Evolutionary conservation across 2,888 invertebrate species (phyloP), one percentile per base, ranked within the genome.

Genomic region (Agapetus fuscipes): DNA sequence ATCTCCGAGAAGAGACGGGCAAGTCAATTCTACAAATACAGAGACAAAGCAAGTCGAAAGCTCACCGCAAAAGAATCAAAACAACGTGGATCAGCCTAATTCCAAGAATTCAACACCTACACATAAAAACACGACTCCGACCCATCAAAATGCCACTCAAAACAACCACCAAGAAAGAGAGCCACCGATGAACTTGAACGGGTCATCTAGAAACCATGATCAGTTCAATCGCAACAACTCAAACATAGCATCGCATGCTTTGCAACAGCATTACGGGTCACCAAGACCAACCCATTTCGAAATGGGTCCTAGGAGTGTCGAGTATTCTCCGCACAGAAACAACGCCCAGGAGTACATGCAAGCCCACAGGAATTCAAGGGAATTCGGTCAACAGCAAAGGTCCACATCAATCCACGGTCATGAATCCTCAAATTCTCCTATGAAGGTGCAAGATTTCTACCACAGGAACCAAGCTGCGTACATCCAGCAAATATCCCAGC

Each of bases 401-500:
- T 68, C 70, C 0, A 63, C 66, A 0, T 69, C 69, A 1, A 62
- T 69, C 31, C 68, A 69, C 43, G 70, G 70, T 0, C 68, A 69
- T 39, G 70, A 70, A 49, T 51, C 69, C 26, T 65, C 67, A 0
- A 65, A 66, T 31, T 65, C 62, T 0, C 65, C 62, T 0, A 56
- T 60, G 49, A 64, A 64, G 43, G 45, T 36, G 12, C 62, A 66
- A 1, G 66, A 68, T 42, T 64, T 66, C 35, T 63, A 63, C 0
- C 66, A 65, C 27, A 52, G 69, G 15, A 37, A 40, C 13, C 66
- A 64, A 36, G 66, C 66, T 51, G 58, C 63, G 1, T 34, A 37
- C 11, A 66, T 66, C 1, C 66, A 64, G 36, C 67, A 66, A 50
- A 34, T 42, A 10, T 34, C 39, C 12, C 66, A 59, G 2, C 61